phyloP scores from a whole-genome alignment of 1,140 invertebrate species.

The Zaprionus vittiger region DNA sequence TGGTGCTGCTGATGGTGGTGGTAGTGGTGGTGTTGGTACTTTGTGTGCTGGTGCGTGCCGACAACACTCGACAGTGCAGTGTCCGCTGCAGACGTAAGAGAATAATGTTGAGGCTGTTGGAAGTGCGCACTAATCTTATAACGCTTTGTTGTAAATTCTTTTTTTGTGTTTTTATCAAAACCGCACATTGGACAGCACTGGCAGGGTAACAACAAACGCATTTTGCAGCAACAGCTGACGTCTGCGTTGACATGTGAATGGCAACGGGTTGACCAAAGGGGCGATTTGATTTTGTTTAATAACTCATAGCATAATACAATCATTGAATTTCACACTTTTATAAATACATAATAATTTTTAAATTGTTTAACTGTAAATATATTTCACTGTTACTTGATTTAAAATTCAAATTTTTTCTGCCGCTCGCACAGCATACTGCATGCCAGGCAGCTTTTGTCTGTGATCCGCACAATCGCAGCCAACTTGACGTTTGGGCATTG shows the following conservation, averaged over 20 bases:
- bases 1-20: background rate
- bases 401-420: conserved; percentile 1
- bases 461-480: conserved; percentile 11
- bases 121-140: conserved; percentile 49
- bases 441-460: conserved; percentile 31
- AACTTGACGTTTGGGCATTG: conserved; percentile 34
- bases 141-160: conserved; percentile 36
- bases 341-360: conserved; percentile 11
- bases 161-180: conserved; percentile 47
- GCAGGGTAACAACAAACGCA: conserved; percentile 49
- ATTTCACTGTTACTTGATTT: background rate
- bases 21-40: conserved; percentile 8
- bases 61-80: conserved; percentile 34
- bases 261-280: background rate
- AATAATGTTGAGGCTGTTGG: conserved; percentile 33
- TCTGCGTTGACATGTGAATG: conserved; percentile 32
- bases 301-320: background rate
- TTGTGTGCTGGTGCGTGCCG: background rate
- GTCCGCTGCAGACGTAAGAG: conserved; percentile 45
- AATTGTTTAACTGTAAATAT: background rate
- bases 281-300: background rate
- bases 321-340: conserved; percentile 7
- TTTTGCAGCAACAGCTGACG: conserved; percentile 44
- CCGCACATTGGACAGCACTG: conserved; percentile 48
- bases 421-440: background rate